Conservation (phyloP, 2,888 invertebrate species). For the Drosophila barbarae region DNA sequence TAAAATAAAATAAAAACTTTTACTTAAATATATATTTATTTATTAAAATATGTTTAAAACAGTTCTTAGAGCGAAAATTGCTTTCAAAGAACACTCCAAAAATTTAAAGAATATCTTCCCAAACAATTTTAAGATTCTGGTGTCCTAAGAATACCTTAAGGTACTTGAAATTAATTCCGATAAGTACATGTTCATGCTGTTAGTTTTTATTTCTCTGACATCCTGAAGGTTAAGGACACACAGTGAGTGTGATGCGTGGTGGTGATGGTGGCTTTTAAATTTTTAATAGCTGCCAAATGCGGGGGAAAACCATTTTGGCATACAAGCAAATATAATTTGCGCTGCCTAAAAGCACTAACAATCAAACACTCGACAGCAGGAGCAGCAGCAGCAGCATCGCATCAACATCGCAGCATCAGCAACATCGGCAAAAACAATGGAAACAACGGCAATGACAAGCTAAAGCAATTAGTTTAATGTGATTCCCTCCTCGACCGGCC, state of each 20-base stretch:
- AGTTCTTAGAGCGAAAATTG: background rate
- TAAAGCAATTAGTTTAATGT: slow-evolving; percentile 75
- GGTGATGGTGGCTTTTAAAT: slow-evolving; percentile 36
- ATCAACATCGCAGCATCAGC: slow-evolving; percentile 7
- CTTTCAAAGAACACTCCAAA: background rate
- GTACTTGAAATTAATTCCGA: background rate
- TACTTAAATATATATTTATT: background rate
- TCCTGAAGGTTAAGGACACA: slow-evolving; percentile 16
- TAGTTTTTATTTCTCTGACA: slow-evolving; percentile 7
- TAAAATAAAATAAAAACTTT: too few species aligned
- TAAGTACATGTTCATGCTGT: slow-evolving; percentile 6
- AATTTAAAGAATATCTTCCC: background rate
- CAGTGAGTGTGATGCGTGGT: slow-evolving; percentile 1
- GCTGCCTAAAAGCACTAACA: slow-evolving; percentile 52
- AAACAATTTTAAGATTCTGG: background rate
- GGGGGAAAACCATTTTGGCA: slow-evolving; percentile 47
- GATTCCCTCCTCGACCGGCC: slow-evolving; percentile 38
- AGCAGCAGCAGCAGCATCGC: slow-evolving; percentile 9
- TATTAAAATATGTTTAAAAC: background rate
- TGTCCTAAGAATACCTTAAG: background rate
- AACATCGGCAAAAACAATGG: slow-evolving; percentile 30
- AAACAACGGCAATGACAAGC: slow-evolving; percentile 58
- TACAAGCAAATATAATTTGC: slow-evolving; percentile 67
- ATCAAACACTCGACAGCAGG: slow-evolving; percentile 33
- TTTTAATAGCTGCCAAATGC: slow-evolving; percentile 46